phyloP scores from a whole-genome alignment of 2,888 invertebrate species.

The Perithous albicinctus region DNA sequence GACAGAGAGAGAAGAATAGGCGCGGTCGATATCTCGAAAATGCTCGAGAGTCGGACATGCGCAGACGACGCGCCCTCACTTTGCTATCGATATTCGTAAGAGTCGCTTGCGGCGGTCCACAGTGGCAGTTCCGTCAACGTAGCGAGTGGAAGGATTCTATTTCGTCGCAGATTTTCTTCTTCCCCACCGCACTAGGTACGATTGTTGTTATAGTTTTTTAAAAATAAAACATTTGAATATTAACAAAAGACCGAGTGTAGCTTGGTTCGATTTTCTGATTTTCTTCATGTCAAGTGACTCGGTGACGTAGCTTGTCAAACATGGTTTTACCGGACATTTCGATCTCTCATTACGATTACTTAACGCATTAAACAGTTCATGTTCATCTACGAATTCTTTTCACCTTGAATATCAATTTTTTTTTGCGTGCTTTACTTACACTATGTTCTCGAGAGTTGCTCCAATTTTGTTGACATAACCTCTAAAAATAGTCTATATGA shows the following conservation, averaged over 20 bases:
- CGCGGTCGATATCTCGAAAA: constrained; percentile 71
- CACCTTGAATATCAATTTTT: neutral
- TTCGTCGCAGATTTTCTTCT: constrained; percentile 37
- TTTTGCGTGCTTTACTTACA: neutral
- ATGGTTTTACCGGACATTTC: neutral
- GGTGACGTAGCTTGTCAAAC: constrained; percentile 34
- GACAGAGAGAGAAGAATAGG: constrained; percentile 9
- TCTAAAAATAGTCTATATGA: constrained; percentile 20
- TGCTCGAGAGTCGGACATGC: constrained; percentile 54
- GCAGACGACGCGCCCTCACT: constrained; percentile 7
- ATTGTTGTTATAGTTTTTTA: constrained; percentile 8
- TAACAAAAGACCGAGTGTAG: neutral
- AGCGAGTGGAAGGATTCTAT: constrained; percentile 10
- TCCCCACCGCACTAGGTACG: constrained; percentile 50
- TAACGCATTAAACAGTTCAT: neutral
- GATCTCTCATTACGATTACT: neutral
- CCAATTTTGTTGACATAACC: constrained; percentile 60
- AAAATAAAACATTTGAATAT: neutral
- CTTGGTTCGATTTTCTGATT: neutral
- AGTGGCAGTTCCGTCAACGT: constrained; percentile 51
- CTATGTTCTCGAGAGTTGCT: neutral
- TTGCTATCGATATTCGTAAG: constrained; percentile 39
- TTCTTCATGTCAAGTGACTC: constrained; percentile 9
- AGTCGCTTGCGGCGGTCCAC: constrained; percentile 45
- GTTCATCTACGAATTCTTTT: neutral